These are phyloP conservation scores for Passer domesticus DNA, from an alignment of 2,113 vertebrate genomes.

Conservation along the genomic window DNA sequence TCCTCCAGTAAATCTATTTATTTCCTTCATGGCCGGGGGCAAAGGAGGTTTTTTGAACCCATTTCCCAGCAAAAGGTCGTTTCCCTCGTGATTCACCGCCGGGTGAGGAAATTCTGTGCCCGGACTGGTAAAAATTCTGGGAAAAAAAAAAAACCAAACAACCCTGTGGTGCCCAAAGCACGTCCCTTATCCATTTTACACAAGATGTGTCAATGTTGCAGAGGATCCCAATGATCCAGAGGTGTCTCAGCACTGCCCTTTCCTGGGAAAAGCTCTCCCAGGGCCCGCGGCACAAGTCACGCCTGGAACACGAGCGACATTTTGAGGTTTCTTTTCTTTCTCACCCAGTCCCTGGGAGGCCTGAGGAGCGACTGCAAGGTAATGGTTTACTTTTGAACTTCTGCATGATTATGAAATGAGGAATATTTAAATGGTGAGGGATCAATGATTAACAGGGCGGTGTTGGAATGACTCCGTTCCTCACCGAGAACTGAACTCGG, in stretches of 20 bases:
- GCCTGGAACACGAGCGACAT: accelerated
- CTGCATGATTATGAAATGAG: neutral
- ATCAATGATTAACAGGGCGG: slow-evolving; percentile 8
- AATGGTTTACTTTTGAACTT: slow-evolving; percentile 11
- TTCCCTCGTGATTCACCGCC: neutral
- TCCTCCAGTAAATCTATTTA: neutral
- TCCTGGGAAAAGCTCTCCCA: neutral
- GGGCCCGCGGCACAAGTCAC: neutral
- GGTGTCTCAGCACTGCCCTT: neutral
- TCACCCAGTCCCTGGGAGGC: neutral
- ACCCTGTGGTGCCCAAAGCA: neutral
- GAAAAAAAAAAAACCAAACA: too few relatives aligned
- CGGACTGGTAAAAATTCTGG: neutral
- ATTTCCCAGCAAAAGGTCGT: neutral
- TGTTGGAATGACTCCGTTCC: neutral
- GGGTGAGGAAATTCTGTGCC: neutral
- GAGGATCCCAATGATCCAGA: neutral
- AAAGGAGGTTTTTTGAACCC: neutral
- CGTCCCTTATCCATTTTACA: neutral
- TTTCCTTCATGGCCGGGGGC: neutral
- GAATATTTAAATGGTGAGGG: neutral
- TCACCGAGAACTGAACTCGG: neutral
- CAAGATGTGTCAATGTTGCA: neutral
- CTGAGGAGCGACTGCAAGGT: neutral
- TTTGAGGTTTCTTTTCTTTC: neutral